Evolutionary conservation across 2,888 invertebrate species (phyloP).

Genomic region (Athripsodes cinereus): DNA sequence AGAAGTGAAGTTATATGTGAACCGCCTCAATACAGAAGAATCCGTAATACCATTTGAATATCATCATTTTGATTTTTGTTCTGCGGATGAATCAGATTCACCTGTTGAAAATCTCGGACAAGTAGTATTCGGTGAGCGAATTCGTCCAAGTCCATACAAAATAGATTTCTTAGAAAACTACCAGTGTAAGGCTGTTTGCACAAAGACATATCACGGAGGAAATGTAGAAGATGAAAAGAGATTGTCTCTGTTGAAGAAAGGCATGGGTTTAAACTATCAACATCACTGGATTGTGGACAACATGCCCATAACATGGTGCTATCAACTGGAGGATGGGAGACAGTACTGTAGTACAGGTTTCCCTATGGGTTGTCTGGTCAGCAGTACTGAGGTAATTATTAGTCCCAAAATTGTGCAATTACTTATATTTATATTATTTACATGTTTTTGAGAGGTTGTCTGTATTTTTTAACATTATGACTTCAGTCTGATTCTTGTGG

Average conservation of each 20-base stretch:
- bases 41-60: constrained; percentile 98
- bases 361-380: constrained; percentile 93
- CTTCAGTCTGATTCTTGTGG: constrained; percentile 48
- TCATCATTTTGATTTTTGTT: constrained; percentile 94
- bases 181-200: constrained; percentile 57
- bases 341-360: constrained; percentile 93
- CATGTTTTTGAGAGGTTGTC: too few relatives aligned
- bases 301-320: constrained; percentile 99
- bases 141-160: constrained; percentile 88
- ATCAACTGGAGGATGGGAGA: constrained; percentile 61
- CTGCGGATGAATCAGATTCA: constrained; percentile 66
- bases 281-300: constrained; percentile 99
- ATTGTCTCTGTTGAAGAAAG: constrained; percentile 79
- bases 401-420: too few relatives aligned
- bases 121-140: constrained; percentile 98
- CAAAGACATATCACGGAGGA: constrained; percentile 64
- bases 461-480: too few relatives aligned
- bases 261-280: constrained; percentile 92
- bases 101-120: constrained; percentile 98
- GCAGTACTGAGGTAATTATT: constrained; percentile 43
- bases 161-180: constrained; percentile 75
- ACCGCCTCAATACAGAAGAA: constrained; percentile 95
- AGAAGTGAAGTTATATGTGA: constrained; percentile 85
- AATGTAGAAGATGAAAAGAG: constrained; percentile 60
- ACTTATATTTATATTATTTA: too few relatives aligned